These are phyloP conservation scores for Nothura maculosa DNA, from an alignment of 2,797 vertebrate species.

Conservation along the genomic window DNA sequence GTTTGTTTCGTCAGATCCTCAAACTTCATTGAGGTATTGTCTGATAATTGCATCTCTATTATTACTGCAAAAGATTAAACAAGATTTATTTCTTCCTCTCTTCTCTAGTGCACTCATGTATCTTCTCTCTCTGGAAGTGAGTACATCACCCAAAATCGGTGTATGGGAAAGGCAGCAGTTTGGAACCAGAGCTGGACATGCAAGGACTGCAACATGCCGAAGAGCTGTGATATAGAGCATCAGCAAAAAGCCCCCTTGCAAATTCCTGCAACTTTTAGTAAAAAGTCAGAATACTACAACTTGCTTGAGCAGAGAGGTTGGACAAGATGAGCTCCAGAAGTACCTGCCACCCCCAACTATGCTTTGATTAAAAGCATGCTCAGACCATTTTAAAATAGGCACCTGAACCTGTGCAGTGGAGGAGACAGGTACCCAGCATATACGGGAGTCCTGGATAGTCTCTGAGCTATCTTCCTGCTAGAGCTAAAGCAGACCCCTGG, in stretches of 20 bases:
- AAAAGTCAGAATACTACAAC: neutral
- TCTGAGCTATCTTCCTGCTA: neutral
- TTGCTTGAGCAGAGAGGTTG: neutral
- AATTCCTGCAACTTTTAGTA: neutral
- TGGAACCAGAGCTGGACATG: rapidly evolving
- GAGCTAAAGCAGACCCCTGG: neutral
- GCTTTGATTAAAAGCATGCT: neutral
- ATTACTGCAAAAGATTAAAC: neutral
- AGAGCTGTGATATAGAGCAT: neutral
- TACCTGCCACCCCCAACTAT: too few species aligned
- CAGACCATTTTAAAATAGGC: rapidly evolving
- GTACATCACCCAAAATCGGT: neutral
- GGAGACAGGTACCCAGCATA: neutral
- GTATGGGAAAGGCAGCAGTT: neutral
- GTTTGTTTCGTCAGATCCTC: neutral
- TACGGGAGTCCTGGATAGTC: neutral
- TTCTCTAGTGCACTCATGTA: neutral
- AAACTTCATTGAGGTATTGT: neutral
- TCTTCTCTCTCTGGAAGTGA: neutral
- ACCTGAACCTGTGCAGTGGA: neutral
- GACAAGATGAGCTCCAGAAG: too few species aligned
- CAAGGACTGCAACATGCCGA: neutral
- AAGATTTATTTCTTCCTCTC: neutral
- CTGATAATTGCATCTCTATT: neutral
- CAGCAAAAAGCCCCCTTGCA: rapidly evolving